Percentiles rank a stretch among this genome's conserved stretches.
Conservation (phyloP, 2,797 vertebrate species). For the Tinamus major region DNA sequence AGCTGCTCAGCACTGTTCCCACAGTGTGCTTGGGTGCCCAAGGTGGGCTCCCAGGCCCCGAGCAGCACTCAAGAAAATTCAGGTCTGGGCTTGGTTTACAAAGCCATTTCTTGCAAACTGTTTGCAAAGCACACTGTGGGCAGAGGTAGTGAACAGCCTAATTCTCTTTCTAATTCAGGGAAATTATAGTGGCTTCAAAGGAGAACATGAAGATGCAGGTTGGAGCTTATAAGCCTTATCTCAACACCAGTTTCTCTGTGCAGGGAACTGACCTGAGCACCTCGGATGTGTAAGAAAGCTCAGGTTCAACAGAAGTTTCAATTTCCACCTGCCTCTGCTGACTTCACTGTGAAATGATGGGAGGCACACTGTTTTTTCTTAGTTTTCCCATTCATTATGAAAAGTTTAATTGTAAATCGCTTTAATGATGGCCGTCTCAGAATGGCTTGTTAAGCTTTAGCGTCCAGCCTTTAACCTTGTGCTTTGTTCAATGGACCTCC, state of each 20-base stretch:
- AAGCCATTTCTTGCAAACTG: neutral
- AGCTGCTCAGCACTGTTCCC: neutral
- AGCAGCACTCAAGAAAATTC: neutral
- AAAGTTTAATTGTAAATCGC: constrained; percentile 29
- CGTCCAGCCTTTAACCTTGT: neutral
- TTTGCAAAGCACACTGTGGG: neutral
- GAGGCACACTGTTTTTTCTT: neutral
- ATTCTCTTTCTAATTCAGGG: neutral
- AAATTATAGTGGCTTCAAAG: neutral
- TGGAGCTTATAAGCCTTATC: neutral
- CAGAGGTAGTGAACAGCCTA: neutral
- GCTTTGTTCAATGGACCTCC: neutral
- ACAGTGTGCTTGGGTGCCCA: neutral
- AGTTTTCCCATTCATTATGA: constrained; percentile 18
- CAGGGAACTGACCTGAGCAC: constrained; percentile 18
- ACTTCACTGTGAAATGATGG: constrained; percentile 20
- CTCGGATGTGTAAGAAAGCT: constrained; percentile 27
- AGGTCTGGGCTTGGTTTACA: neutral
- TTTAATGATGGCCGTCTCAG: neutral
- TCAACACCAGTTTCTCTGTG: neutral
- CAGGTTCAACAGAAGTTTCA: neutral
- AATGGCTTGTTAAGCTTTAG: constrained; percentile 23
- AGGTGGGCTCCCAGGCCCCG: neutral
- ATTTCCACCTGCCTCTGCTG: constrained; percentile 27
- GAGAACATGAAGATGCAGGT: neutral